Base-by-base conservation (phyloP, 2,888 invertebrate species). In the Agrotis puta region DNA sequence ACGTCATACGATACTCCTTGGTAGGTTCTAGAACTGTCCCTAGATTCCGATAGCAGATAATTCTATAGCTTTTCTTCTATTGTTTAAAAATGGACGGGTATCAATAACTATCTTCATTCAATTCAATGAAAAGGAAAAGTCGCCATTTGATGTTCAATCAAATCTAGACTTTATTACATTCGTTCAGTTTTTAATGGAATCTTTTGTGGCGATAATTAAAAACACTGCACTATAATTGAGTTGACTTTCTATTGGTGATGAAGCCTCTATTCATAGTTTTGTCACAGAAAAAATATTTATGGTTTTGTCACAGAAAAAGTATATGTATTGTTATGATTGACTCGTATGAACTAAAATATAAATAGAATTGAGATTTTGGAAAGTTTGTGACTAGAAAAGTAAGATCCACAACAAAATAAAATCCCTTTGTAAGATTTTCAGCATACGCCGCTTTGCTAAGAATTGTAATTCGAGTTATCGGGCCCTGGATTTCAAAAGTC, bases 161-260 rank as follows among this genome's bases (percentile, higher is more conserved):
- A 65, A 57, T 27, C n/a, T 22, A 69, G 54, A 18, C n/a, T 62
- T 24, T 27, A 47, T 62, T 43, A 67, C 33, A 53, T 62, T 20
- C 3, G 75, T 77, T 74, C 53, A 50, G 54, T 57, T 20, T 50
- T 0, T 50, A 77, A 77, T 77, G 39, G 62, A 68, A 57, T 64
- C 70, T 69, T 39, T 63, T 18, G 27, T 50, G 56, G 27, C 27
- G 14, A n/a, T 74, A 78, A 78, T 78, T 78, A 74, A 78, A 73
- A 70, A 61, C 61, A 39, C 22, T 65, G 6, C n/a, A 4, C 18
- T n/a, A 54, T 54, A 59, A 74, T 62, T 54, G 69, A 65, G 13
- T 56, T 27, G 11, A 65, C 78, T 78, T 78, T 78, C 78, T 78
- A 78, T 70, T 39, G 56, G 53, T 48, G 24, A 27, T 50, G 13